These are phyloP conservation scores for Chaetorhynchus papuensis DNA, from an alignment of 2,113 vertebrate genomes.

Conservation along the genomic window DNA sequence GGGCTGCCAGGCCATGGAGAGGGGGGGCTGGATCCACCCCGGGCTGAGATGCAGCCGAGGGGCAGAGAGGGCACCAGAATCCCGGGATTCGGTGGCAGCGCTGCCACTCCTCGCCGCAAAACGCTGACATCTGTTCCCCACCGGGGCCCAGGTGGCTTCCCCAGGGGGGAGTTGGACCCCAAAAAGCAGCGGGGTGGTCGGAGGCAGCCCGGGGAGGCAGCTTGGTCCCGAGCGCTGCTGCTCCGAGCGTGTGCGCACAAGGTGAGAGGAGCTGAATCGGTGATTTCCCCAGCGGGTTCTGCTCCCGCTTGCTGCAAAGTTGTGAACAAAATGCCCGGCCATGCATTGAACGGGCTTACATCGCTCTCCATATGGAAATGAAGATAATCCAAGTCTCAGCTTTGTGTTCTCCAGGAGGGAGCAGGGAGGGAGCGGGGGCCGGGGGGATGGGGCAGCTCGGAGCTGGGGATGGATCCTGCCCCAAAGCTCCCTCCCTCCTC, in stretches of 20 bases:
- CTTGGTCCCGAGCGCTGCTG: background rate
- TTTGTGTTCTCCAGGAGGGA: conserved; percentile 68
- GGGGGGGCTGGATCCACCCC: background rate
- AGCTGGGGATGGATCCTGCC: background rate
- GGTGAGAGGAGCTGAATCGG: conserved; percentile 65
- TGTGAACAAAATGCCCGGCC: conserved; percentile 81
- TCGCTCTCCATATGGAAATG: conserved; percentile 81
- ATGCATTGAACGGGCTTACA: conserved; percentile 80
- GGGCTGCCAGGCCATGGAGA: background rate
- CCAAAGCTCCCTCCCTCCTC: background rate
- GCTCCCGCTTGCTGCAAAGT: conserved; percentile 72
- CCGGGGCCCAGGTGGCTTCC: rapidly evolving
- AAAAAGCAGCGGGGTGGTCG: background rate
- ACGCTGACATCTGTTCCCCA: background rate
- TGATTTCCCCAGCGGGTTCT: conserved; percentile 72
- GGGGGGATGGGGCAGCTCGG: background rate
- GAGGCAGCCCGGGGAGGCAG: background rate
- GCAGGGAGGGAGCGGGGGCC: background rate
- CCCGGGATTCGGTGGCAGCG: rapidly evolving
- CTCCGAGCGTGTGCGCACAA: conserved; percentile 39
- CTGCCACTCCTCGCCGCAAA: background rate
- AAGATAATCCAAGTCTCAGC: conserved; percentile 77
- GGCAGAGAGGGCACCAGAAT: background rate
- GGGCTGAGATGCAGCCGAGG: background rate
- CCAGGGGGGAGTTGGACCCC: background rate